Conservation (phyloP, 1,140 invertebrate genomes). For the Brachionus paranguensis region DNA sequence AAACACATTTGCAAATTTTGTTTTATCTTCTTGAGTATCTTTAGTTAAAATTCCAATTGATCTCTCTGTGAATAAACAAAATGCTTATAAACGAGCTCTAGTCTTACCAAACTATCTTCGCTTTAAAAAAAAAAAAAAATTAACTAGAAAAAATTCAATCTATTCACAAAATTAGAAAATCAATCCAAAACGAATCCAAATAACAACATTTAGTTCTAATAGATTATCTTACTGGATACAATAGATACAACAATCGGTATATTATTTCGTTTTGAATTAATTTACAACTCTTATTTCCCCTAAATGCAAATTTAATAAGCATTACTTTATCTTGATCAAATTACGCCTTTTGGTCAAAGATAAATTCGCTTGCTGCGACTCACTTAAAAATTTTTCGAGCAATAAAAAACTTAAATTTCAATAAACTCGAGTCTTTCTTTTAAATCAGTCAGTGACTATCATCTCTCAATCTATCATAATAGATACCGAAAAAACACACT, state of each 20-base stretch:
- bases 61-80: constrained; percentile 5
- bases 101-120: not conserved
- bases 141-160: constrained; percentile 10
- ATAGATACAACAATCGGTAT: not conserved
- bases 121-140: not conserved
- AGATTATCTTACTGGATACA: not conserved
- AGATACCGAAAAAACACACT: not conserved
- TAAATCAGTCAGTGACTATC: constrained; percentile 11
- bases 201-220: not conserved
- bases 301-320: constrained; percentile 2
- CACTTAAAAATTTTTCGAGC: not conserved
- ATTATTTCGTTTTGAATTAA: constrained; percentile 9
- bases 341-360: not conserved
- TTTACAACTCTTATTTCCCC: not conserved
- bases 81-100: not conserved
- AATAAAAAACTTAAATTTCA: constrained; percentile 39
- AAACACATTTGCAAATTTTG: constrained; percentile 16
- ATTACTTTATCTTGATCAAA: constrained; percentile 24
- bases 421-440: not conserved
- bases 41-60: constrained; percentile 6
- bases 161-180: constrained; percentile 7
- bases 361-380: constrained; percentile 14
- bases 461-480: not conserved
- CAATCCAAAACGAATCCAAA: constrained; percentile 3
- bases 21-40: constrained; percentile 19